Evolutionary conservation across 2,113 vertebrate species (phyloP), one percentile per base, ranked within the genome.

Genomic region (Bagarius yarrelli): DNA sequence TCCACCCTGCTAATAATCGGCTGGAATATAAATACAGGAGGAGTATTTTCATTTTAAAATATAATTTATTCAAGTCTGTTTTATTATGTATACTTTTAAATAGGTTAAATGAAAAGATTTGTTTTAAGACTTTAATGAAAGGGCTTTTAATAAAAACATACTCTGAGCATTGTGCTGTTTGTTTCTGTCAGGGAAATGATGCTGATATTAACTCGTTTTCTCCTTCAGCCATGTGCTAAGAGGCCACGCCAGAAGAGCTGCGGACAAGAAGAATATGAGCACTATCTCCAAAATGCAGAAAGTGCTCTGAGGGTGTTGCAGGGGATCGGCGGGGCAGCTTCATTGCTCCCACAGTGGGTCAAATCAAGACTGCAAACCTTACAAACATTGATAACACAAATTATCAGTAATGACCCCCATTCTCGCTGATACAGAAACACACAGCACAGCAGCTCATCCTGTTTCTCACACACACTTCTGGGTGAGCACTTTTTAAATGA

Each of bases 161-260:
- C 3, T 32, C 32, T 2, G 9, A 64, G 19, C 30, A 40, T 5
- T 66, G 36, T n/a, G 44, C 21, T 67, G 21, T 67, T 67, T 23
- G 12, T 11, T 19, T 36, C 32, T 40, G 19, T 19, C 59, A 16
- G 4, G 76, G 52, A 47, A 16, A 70, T n/a, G n/a, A n/a, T n/a
- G n/a, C n/a, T n/a, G n/a, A n/a, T n/a, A n/a, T n/a, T n/a, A n/a
- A 5, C 30, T 57, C 2, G 53, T n/a, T 18, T 52, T 16, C 15
- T 55, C 6, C 18, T 53, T 53, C 90, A 99, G 97, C 95, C 96
- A 0, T 88, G 83, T 72, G 88, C 91, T 11, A 98, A 98, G 84
- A 92, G 92, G 91, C 91, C 90, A 0, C 94, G 96, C 14, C 92
- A 88, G 0, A 92, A 92, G 47, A 79, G 79, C 0, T 83, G 87